Base-by-base conservation (phyloP, 2,797 vertebrate genomes). In the Acanthiza pusilla region DNA sequence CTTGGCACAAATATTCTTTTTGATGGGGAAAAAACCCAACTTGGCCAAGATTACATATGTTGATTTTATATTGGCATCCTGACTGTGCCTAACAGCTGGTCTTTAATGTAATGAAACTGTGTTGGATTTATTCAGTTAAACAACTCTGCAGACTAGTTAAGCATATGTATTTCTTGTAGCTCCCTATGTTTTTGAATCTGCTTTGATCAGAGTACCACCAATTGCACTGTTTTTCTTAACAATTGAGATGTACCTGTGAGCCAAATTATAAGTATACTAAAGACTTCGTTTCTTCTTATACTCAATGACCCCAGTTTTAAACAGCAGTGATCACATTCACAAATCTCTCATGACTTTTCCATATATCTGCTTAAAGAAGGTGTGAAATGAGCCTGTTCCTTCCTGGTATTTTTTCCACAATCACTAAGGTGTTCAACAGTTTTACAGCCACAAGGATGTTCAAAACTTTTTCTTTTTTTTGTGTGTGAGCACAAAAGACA, bases 11-110 rank as follows among this genome's bases (percentile, higher is more conserved):
- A 89, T 86, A 91, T 77, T 81, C 92, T 94, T 92, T 97, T 81
- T 72, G 95, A 89, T 67, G 82, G 79, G 87, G 77, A 89, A 91
- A 65, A 71, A 70, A 36, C 15, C 68, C 86, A 87, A 20, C 78
- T 95, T 95, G 94, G 94, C 95, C 92, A 95, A 78, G 91, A 95
- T 95, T 96, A 76, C 95, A 93, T 90, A 95, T 82, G 91, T 90
- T 75, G 85, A 95, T 91, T 95, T 97, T 96, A 94, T 85, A 96
- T 87, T 96, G 97, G 96, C 95, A 95, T 96, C 65, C 89, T 93
- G 84, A 95, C 93, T 96, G 88, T 92, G 91, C 81, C 89, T 87
- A 60, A 70, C 95, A 97, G 94, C 97, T 94, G 91, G 92, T 85
- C 84, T 90, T 88, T 91, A 93, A 94, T 51, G 62, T 75, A 92